These are phyloP conservation scores for Platysternon megacephalum DNA, from an alignment of 2,113 vertebrate species.

Conservation along the genomic window DNA sequence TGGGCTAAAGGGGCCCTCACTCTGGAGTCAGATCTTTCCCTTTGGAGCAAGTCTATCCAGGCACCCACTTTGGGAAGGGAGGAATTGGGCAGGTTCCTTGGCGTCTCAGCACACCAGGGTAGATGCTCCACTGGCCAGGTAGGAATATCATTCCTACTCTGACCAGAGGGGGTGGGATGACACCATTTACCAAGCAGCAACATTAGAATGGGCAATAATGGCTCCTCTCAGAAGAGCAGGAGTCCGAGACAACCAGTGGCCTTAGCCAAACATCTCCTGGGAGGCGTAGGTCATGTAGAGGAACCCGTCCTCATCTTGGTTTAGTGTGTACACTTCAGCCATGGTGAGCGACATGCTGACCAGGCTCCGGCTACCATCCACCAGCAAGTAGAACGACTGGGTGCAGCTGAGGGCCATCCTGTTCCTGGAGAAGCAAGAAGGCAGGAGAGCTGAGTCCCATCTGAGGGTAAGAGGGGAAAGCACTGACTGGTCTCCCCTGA, in stretches of 20 bases:
- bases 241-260: not conserved
- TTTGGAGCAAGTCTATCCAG: not conserved
- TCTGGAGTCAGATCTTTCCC: not conserved
- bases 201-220: not conserved
- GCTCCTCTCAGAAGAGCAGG: not conserved
- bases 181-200: not conserved
- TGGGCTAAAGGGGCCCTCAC: not conserved
- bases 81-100: not conserved
- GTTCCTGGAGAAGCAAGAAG: conserved; percentile 66
- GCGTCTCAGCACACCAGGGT: not conserved
- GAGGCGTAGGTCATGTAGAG: conserved; percentile 88
- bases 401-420: conserved; percentile 80
- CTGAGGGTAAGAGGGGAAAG: not conserved
- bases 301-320: conserved; percentile 84
- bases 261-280: conserved; percentile 83
- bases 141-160: no score
- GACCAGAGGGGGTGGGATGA: not conserved
- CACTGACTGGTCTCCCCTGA: not conserved
- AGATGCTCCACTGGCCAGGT: not conserved
- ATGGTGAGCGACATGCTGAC: conserved; percentile 84
- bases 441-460: not conserved
- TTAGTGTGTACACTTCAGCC: conserved; percentile 81
- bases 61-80: not conserved
- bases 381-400: conserved; percentile 83
- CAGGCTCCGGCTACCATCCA: conserved; percentile 79